These are phyloP conservation scores for Chroicocephalus ridibundus DNA, from an alignment of 2,113 vertebrate species.

Conservation along the genomic window DNA sequence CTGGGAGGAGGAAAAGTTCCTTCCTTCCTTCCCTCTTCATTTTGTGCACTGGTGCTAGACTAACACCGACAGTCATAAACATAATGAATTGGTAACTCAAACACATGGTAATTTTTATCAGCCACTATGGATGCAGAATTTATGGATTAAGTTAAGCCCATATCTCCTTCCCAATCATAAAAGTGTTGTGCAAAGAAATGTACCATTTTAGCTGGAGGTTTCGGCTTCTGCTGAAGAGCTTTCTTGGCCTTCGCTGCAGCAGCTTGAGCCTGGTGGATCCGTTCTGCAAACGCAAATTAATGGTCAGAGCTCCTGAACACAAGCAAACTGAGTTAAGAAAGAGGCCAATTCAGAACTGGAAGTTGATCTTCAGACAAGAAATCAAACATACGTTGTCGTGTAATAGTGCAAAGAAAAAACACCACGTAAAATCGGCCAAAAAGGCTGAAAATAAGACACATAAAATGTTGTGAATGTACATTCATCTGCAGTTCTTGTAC, in stretches of 20 bases:
- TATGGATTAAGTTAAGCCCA: not conserved
- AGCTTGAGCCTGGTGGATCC: conserved; percentile 96
- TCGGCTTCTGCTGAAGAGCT: conserved; percentile 96
- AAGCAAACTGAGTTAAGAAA: not conserved
- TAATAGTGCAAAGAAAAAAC: not conserved
- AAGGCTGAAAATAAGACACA: not conserved
- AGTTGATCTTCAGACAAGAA: not conserved
- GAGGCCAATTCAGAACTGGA: not conserved
- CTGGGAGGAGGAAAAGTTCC: not conserved
- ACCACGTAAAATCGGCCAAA: not conserved
- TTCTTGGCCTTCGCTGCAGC: conserved; percentile 97
- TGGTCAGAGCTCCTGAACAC: conserved; percentile 63
- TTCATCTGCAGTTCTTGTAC: not conserved
- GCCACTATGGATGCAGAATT: not conserved
- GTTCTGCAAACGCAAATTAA: conserved; percentile 75
- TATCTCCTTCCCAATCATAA: not conserved
- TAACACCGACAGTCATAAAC: not conserved
- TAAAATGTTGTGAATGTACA: not conserved
- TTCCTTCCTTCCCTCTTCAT: not conserved
- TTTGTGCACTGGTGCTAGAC: not conserved
- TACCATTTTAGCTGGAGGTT: conserved; percentile 90
- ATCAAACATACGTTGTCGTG: not conserved
- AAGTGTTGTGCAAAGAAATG: conserved; percentile 35
- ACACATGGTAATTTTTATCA: not conserved
- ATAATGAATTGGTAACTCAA: not conserved